Base-by-base conservation (phyloP, 2,797 vertebrate genomes). In the Sitta carolinensis region DNA sequence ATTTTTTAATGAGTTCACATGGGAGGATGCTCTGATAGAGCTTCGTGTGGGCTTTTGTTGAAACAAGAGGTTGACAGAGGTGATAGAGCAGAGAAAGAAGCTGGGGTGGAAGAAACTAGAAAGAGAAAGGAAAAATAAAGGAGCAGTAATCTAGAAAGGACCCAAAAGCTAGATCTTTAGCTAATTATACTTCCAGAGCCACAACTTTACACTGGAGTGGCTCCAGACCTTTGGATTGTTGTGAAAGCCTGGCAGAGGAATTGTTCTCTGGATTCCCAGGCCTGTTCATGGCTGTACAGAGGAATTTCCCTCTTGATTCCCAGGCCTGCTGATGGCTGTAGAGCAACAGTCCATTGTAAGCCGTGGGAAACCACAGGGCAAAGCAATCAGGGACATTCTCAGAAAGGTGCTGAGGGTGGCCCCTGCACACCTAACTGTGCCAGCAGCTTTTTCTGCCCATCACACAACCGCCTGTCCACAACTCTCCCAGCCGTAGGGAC, bases 351-450 rank as follows among this genome's bases (percentile, higher is more conserved):
- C 16, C 1, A 3, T 2, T 7, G 30, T 8, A 43, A 78, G 50
- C 30, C 21, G 34, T 21, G 66, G 62, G 62, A 43, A 85, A 34
- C 16, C 45, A 22, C 13, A 7, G 1, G 1, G 4, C 36, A n/a
- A 36, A 87, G 34, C 36, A 43, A 7, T 1, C 0, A 0, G 17
- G 27, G 8, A 3, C 0, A 0, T 52, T 54, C 68, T 20, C 51
- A 15, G 50, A 19, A 11, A 32, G 11, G 61, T 2, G 12, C 32
- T 15, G 40, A 8, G 7, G 27, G 64, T 19, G 34, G 10, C 10
- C 48, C 34, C 62, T 48, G 52, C 61, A 16, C n/a, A 11, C 42
- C 27, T 7, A 1, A 13, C 14, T 52, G 75, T 26, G 10, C 21
- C 29, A 12, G 38, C 9, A 55, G 20, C 36, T 66, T 40, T 16